Percentiles rank a stretch among this genome's conserved stretches.
Conservation (phyloP, 2,113 vertebrate genomes). For the Leiothrix lutea region DNA sequence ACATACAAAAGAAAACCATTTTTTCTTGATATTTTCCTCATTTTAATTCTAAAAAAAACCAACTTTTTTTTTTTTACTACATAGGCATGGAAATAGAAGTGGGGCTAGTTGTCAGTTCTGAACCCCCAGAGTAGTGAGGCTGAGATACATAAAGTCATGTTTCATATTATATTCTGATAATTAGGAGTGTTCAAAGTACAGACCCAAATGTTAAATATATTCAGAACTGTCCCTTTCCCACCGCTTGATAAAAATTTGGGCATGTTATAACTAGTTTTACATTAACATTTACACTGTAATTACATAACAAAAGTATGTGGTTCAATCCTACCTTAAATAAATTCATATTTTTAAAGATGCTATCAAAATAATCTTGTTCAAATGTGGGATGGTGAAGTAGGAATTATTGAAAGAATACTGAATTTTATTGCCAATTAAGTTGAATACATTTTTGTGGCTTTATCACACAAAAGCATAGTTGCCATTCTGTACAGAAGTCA, state of each 20-base stretch:
- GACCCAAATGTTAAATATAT: background rate
- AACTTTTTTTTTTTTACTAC: background rate
- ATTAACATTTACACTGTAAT: background rate
- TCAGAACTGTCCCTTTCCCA: background rate
- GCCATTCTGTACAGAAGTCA: background rate
- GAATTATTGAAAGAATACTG: background rate
- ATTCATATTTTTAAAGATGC: background rate
- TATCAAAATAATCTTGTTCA: background rate
- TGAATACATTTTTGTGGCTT: background rate
- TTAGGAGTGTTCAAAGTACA: background rate
- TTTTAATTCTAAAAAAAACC: background rate
- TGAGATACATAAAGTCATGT: background rate
- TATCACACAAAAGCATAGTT: background rate
- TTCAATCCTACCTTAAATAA: background rate
- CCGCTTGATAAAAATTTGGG: background rate
- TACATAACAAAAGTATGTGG: background rate
- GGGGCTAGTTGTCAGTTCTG: background rate
- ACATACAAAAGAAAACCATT: background rate
- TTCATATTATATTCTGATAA: background rate
- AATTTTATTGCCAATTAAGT: background rate
- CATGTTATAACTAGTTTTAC: background rate
- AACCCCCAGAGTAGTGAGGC: background rate
- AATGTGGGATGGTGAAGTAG: background rate
- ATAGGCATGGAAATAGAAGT: background rate
- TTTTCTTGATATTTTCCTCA: background rate